Evolutionary conservation across 2,888 invertebrate species (phyloP).

Genomic region (Ommatoiulus sabulosus): DNA sequence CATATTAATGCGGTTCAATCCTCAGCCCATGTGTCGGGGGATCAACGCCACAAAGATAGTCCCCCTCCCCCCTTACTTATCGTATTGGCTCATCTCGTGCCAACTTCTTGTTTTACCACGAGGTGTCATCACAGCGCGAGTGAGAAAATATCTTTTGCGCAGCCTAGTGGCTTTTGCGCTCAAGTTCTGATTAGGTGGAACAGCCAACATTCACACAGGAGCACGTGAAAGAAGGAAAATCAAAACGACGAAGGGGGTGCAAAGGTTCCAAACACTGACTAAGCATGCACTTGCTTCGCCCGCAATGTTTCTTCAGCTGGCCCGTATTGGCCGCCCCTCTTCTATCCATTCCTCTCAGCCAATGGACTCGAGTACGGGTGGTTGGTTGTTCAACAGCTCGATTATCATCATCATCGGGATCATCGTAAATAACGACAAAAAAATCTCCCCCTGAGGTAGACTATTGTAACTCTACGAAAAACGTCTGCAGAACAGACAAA

Average conservation of each 20-base stretch:
- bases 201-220: conserved; percentile 4
- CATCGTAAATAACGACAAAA: conserved; percentile 24
- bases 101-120: not conserved
- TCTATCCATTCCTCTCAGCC: not conserved
- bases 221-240: not conserved
- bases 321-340: not conserved
- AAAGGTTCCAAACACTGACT: not conserved
- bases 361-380: not conserved
- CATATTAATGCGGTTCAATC: not conserved
- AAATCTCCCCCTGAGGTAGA: conserved; percentile 52
- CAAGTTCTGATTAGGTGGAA: not conserved
- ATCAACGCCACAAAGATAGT: not conserved
- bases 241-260: not conserved
- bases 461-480: conserved; percentile 50
- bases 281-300: not conserved
- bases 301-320: not conserved
- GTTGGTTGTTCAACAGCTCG: not conserved
- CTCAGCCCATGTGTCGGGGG: not conserved
- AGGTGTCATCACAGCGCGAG: no score
- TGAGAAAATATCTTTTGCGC: no score
- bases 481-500: conserved; percentile 42
- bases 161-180: not conserved
- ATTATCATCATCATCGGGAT: conserved; percentile 30
- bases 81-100: not conserved
- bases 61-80: no score